Evolutionary conservation across 2,113 vertebrate genomes (phyloP), one percentile per base, ranked within the genome.

Genomic region (Laticauda laticaudata): DNA sequence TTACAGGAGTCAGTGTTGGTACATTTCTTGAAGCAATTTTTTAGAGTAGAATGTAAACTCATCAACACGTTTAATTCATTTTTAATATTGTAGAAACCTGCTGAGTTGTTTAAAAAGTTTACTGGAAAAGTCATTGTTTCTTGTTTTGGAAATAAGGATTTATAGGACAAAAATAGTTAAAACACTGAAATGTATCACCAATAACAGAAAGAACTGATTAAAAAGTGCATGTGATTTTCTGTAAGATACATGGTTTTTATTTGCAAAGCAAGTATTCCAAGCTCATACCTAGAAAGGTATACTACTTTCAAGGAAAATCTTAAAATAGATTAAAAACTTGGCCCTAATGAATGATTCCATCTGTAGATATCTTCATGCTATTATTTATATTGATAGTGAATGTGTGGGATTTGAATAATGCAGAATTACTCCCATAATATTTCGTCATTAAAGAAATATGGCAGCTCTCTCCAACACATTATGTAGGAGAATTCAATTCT

Each of bases 61-160:
- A 96, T 91, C 87, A 93, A 93, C 95, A 96, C 89, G 92, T 96
- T 96, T 96, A 94, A 97, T 97, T 96, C 95, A 94, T 93, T 97
- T 97, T 96, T 95, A 92, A 95, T 96, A 95, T 93, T 96, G 92
- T 94, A 90, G 64, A 85, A 95, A 95, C 89, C 89, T 29, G 0
- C 45, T 92, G 93, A 34, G 34, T 81, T 90, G 92, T 92, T 91
- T 93, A 43, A 93, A 88, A 92, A 91, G n/a, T 90, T 88, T 55
- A 43, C 69, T 92, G 43, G 96, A 94, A 45, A 88, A 93, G 26
- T 88, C 90, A 11, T 53, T 86, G 45, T 93, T 26, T 94, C 0
- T 93, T 57, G 57, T 86, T 87, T 90, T 92, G 94, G n/a, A 92
- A 96, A 87, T 51, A 94, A 91, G 89, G 11, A 54, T 0, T 43